Percentiles rank a stretch among this genome's conserved stretches.
These are phyloP conservation scores for Atta cephalotes DNA, from an alignment of 1,140 invertebrate genomes.

Conservation along the genomic window DNA sequence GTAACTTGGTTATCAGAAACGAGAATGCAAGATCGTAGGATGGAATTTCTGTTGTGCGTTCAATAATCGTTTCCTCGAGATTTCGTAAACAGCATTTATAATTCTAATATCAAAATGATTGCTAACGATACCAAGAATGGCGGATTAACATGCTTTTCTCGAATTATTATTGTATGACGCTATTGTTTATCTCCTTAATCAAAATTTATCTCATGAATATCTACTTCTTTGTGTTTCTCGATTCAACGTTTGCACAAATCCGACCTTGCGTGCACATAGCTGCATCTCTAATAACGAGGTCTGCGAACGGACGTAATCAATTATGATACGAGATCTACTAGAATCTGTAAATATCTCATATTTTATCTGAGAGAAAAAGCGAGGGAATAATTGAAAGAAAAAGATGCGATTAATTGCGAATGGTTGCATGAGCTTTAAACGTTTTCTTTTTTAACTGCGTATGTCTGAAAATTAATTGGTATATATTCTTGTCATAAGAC, in stretches of 20 bases:
- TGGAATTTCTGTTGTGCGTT: slow-evolving; percentile 45
- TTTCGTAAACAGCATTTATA: slow-evolving; percentile 39
- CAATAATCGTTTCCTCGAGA: slow-evolving; percentile 58
- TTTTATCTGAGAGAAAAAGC: neutral
- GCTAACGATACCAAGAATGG: neutral
- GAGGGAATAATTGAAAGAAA: neutral
- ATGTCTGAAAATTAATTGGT: neutral
- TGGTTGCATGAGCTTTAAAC: neutral
- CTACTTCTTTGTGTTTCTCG: slow-evolving; percentile 48
- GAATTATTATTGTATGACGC: neutral
- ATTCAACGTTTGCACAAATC: slow-evolving; percentile 43
- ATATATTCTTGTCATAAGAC: neutral
- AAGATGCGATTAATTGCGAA: neutral
- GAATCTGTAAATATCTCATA: slow-evolving; percentile 1
- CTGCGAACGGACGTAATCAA: slow-evolving; percentile 60
- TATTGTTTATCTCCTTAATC: slow-evolving; percentile 9
- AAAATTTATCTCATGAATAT: slow-evolving; percentile 48
- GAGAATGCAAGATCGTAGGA: slow-evolving; percentile 69
- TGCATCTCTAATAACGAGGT: slow-evolving; percentile 63
- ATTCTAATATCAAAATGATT: neutral
- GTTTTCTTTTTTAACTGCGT: neutral
- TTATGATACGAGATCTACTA: slow-evolving; percentile 61
- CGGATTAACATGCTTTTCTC: neutral
- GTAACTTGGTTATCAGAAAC: slow-evolving; percentile 22
- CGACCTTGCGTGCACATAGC: slow-evolving; percentile 62